Percentiles rank a stretch among this genome's conserved stretches.
phyloP scores from a whole-genome alignment of 2,113 vertebrate genomes.

The Plotosus lineatus region DNA sequence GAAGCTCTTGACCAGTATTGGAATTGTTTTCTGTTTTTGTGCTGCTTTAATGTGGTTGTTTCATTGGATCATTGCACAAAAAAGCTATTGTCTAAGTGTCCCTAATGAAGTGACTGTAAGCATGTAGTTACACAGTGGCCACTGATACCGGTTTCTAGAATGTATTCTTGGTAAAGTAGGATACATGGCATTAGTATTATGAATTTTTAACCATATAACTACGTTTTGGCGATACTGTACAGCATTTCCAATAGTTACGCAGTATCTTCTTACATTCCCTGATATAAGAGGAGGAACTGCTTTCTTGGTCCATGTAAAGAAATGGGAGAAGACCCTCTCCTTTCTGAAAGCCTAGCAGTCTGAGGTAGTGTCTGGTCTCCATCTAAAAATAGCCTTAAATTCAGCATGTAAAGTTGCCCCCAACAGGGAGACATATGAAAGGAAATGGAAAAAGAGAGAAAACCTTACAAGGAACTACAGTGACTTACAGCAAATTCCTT shows the following conservation, averaged over 20 bases:
- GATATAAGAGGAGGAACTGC: background rate
- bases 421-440: background rate
- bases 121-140: background rate
- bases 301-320: conserved; percentile 2
- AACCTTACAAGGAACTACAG: conserved; percentile 1
- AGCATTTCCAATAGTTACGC: too few relatives aligned
- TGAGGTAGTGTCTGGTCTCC: conserved; percentile 7
- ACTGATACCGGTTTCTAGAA: background rate
- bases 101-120: background rate
- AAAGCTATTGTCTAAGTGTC: background rate
- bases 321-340: background rate
- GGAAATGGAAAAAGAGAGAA: conserved; percentile 13
- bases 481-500: conserved; percentile 19
- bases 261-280: background rate
- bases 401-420: background rate
- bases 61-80: background rate
- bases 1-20: background rate
- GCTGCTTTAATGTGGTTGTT: background rate
- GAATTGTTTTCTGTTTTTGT: background rate
- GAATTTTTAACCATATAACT: background rate
- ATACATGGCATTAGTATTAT: background rate
- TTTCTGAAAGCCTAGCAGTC: conserved; percentile 9
- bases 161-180: background rate
- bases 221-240: background rate
- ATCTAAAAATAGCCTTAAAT: conserved; percentile 2